Percentiles rank a stretch among this genome's conserved stretches.
These are phyloP conservation scores for Mactra quadrangularis DNA, from an alignment of 1,140 invertebrate species.

Conservation along the genomic window DNA sequence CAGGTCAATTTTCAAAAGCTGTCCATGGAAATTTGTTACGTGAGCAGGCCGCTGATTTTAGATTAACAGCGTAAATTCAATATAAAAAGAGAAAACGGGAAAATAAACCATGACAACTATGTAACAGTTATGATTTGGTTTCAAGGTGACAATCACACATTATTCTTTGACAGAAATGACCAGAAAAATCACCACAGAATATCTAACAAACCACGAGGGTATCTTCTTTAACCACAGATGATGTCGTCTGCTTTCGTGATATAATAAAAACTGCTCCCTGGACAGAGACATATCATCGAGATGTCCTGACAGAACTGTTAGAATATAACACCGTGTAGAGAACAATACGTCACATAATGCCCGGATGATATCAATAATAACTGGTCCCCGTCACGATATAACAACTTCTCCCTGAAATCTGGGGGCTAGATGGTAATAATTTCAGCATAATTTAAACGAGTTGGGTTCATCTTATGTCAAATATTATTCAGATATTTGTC, in stretches of 20 bases:
- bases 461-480: slow-evolving; percentile 4
- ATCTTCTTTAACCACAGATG: slow-evolving; percentile 51
- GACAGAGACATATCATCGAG: slow-evolving; percentile 23
- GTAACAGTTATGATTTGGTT: no score
- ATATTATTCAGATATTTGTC: slow-evolving; percentile 1
- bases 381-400: slow-evolving; percentile 14
- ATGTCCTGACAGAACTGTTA: slow-evolving; percentile 29
- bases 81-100: no score
- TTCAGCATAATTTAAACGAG: not conserved
- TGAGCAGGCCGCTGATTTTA: no score
- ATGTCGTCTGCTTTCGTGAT: slow-evolving; percentile 47
- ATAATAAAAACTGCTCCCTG: slow-evolving; percentile 36
- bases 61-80: no score
- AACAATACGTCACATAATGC: slow-evolving; percentile 19
- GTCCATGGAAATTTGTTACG: no score
- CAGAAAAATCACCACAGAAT: slow-evolving; percentile 18
- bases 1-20: no score
- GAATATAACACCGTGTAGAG: slow-evolving; percentile 33
- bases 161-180: slow-evolving; percentile 17
- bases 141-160: no score
- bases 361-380: slow-evolving; percentile 26
- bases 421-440: slow-evolving; percentile 14
- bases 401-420: slow-evolving; percentile 20
- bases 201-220: slow-evolving; percentile 35
- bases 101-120: no score